These are phyloP conservation scores for Oithona nana DNA, from an alignment of 2,888 invertebrate species.

Conservation along the genomic window DNA sequence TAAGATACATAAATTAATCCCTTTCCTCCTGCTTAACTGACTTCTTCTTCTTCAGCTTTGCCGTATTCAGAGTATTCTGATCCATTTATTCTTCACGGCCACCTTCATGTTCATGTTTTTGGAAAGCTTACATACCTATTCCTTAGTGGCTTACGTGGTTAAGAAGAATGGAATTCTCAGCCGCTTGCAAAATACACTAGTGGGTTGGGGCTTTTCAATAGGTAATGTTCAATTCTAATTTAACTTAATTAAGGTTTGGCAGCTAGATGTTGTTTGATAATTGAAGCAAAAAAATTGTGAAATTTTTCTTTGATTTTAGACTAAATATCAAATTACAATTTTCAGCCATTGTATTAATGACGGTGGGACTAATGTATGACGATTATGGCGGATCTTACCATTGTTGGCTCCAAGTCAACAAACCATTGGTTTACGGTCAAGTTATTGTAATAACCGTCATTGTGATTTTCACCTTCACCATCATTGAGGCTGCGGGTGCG, in stretches of 20 bases:
- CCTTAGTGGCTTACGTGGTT: slow-evolving; percentile 24
- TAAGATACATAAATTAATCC: too few relatives aligned
- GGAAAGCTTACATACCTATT: slow-evolving; percentile 24
- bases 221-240: slow-evolving; percentile 21
- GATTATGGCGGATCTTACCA: slow-evolving; percentile 18
- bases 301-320: too few relatives aligned
- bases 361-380: too few relatives aligned
- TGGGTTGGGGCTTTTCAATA: slow-evolving; percentile 23
- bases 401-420: slow-evolving; percentile 24
- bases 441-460: slow-evolving; percentile 22
- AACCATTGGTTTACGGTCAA: slow-evolving; percentile 20
- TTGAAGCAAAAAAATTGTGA: background rate
- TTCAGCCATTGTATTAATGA: too few relatives aligned
- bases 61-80: slow-evolving; percentile 21
- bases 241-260: slow-evolving; percentile 19
- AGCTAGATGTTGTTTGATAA: background rate
- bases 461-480: slow-evolving; percentile 22
- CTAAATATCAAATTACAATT: too few relatives aligned
- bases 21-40: too few relatives aligned
- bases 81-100: slow-evolving; percentile 24
- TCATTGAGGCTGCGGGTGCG: slow-evolving; percentile 24
- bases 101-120: slow-evolving; percentile 24
- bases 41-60: slow-evolving; percentile 20
- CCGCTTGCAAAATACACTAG: slow-evolving; percentile 22
- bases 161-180: slow-evolving; percentile 22